These are phyloP conservation scores for Scomber colias DNA, from an alignment of 2,113 vertebrate genomes.

Conservation along the genomic window DNA sequence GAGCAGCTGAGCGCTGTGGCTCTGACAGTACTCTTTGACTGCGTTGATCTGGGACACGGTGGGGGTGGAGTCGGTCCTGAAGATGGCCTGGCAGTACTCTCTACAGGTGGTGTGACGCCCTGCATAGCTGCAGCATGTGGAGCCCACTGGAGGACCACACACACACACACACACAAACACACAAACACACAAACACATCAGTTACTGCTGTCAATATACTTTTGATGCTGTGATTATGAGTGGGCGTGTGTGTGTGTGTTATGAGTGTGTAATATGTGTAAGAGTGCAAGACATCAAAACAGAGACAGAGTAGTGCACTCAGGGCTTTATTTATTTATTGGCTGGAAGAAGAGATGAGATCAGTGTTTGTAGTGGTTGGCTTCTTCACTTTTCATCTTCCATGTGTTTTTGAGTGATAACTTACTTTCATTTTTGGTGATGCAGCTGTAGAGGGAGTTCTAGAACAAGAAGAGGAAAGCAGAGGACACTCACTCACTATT, in stretches of 20 bases:
- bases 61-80: constrained; percentile 97
- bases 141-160: constrained; percentile 89
- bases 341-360: not conserved
- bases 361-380: not conserved
- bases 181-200: constrained; percentile 18
- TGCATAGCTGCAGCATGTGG: constrained; percentile 95
- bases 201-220: not conserved
- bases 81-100: constrained; percentile 98
- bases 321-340: constrained; percentile 28
- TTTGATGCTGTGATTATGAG: not conserved
- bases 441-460: constrained; percentile 98
- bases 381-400: not conserved
- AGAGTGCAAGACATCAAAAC: not conserved
- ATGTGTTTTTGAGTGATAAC: constrained; percentile 55
- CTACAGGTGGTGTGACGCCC: constrained; percentile 97
- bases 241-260: constrained; percentile 4
- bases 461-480: constrained; percentile 71
- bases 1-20: constrained; percentile 92
- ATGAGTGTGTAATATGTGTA: not conserved
- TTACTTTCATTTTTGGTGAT: constrained; percentile 99
- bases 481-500: not conserved
- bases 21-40: constrained; percentile 95
- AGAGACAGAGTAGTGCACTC: not conserved
- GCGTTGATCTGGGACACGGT: constrained; percentile 96
- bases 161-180: constrained; percentile 37